Percentiles rank a stretch among this genome's conserved stretches.
Conservation (phyloP, 2,113 vertebrate species). For the Nothocercus nigrocapillus region DNA sequence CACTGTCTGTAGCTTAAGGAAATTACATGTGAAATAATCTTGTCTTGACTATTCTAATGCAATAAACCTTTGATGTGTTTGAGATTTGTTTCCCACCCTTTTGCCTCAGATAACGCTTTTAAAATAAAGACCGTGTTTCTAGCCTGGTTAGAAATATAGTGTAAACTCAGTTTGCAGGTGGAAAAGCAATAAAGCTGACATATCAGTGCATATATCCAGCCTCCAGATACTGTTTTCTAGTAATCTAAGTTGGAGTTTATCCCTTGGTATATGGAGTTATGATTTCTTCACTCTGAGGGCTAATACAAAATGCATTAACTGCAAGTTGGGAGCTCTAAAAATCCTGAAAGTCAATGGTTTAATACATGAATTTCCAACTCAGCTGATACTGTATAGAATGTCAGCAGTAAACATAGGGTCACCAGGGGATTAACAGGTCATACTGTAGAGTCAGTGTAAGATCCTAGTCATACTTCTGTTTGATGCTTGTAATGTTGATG, state of each 20-base stretch:
- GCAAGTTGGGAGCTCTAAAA: slow-evolving; percentile 17
- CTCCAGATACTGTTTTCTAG: neutral
- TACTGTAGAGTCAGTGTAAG: neutral
- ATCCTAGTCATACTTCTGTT: neutral
- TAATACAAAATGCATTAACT: slow-evolving; percentile 41
- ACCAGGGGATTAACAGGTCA: neutral
- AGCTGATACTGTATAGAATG: neutral
- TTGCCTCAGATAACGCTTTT: neutral
- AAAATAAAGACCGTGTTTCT: neutral
- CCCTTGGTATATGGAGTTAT: slow-evolving; percentile 3
- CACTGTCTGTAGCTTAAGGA: neutral
- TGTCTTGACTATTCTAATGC: neutral
- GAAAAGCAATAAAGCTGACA: neutral
- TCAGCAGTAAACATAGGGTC: neutral
- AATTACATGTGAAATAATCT: neutral
- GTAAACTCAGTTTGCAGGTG: neutral
- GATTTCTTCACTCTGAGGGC: slow-evolving; percentile 30
- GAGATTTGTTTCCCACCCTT: neutral
- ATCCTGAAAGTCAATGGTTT: neutral
- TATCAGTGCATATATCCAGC: neutral
- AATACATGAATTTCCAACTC: neutral
- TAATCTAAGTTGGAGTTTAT: slow-evolving; percentile 28
- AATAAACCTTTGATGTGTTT: neutral
- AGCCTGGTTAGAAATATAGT: neutral
- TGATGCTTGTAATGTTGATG: rapidly evolving